These are phyloP conservation scores for Climacteris rufus DNA, from an alignment of 2,113 vertebrate species.

Conservation along the genomic window DNA sequence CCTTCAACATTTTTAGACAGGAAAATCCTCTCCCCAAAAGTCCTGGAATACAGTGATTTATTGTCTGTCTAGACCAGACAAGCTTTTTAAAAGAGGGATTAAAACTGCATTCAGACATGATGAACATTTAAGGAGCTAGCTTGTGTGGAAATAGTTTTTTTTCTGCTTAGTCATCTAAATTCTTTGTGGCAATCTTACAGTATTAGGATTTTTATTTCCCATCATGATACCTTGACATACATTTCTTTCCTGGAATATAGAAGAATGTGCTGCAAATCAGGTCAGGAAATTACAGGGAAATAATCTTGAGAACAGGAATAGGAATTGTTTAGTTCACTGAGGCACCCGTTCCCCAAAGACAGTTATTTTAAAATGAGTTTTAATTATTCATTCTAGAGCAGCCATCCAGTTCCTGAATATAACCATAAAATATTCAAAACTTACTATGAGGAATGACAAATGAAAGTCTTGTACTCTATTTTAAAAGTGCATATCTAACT, in stretches of 20 bases:
- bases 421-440: conserved; percentile 47
- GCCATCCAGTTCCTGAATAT: background rate
- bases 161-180: background rate
- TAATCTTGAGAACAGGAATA: background rate
- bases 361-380: conserved; percentile 40
- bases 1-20: background rate
- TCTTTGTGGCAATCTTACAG: background rate
- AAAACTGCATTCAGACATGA: background rate
- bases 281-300: conserved; percentile 25
- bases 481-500: background rate
- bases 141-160: background rate
- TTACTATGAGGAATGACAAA: conserved; percentile 41
- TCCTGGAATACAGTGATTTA: background rate
- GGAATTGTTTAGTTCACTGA: conserved; percentile 31
- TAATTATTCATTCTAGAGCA: conserved; percentile 51
- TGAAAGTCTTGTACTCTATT: background rate
- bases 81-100: background rate
- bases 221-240: background rate
- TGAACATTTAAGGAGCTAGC: background rate
- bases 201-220: background rate
- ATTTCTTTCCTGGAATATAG: background rate
- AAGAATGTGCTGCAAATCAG: background rate
- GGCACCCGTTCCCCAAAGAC: conserved; percentile 29
- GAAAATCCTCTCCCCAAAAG: background rate
- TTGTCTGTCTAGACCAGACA: background rate